phyloP scores from a whole-genome alignment of 2,888 invertebrate genomes.

The Chaitophorus viminalis region DNA sequence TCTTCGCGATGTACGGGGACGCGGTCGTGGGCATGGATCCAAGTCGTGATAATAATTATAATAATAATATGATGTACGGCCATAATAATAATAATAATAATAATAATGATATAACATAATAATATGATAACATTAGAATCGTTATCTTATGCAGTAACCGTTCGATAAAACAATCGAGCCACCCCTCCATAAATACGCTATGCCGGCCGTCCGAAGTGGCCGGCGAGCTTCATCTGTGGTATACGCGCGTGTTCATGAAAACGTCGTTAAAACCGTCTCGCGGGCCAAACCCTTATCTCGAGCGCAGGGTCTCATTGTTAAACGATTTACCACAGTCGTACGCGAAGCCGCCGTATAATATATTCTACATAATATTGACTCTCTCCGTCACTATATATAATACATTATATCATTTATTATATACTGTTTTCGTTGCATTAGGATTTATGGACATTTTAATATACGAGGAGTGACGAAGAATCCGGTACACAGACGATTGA shows the following conservation, averaged over 20 bases:
- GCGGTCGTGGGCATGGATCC: background rate
- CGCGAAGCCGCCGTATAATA: background rate
- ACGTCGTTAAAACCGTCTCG: background rate
- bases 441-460: background rate
- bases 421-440: background rate
- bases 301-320: background rate
- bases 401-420: background rate
- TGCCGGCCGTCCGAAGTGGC: too few species aligned
- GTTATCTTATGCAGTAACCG: too few species aligned
- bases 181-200: too few species aligned
- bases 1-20: background rate
- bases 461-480: background rate
- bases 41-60: background rate
- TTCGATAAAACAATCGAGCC: too few species aligned
- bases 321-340: background rate
- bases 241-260: too few species aligned
- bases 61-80: background rate
- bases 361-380: background rate
- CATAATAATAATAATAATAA: background rate
- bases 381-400: background rate
- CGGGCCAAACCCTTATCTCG: background rate
- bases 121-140: too few species aligned
- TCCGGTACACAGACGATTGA: conserved; percentile 4
- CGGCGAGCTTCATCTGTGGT: too few species aligned
- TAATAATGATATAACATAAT: background rate